Evolutionary conservation across 2,888 invertebrate genomes (phyloP), one percentile per base, ranked within the genome.

Genomic region (Tenodera sinensis): DNA sequence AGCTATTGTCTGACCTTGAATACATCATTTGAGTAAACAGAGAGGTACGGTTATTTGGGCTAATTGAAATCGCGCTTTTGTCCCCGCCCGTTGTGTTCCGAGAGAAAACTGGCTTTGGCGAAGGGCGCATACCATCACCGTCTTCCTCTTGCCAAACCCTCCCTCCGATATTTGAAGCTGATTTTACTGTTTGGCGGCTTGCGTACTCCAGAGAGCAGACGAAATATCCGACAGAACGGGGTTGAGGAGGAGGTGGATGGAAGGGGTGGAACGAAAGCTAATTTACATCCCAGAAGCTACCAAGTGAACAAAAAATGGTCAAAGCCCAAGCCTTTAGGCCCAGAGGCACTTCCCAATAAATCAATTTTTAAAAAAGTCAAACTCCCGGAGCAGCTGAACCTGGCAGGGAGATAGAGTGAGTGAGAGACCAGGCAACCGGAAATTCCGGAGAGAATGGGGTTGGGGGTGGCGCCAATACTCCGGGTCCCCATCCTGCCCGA

Each of bases 271-370:
- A 71, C 54, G 82, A 82, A 87, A 82, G 87, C 87, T 83, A 87
- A 87, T 87, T 87, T 87, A 87, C 87, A 87, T 87, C 87, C 87
- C 87, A 87, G 87, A 87, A 87, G 87, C 87, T 83, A 87, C 83
- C 82, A 87, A 87, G 87, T 87, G 82, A 87, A 87, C 81, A 87
- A 87, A 83, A 83, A 34, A 86, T 86, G 81, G 86, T 81, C 86
- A 87, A 87, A 87, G 87, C 87, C 83, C 83, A 87, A 87, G 87
- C 87, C 87, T 87, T 87, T 34, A 87, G 87, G 85, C 88, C 88
- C 88, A 88, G 84, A 84, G 85, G 88, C 84, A 85, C 88, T 88
- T 88, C 88, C 88, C 88, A 81, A 88, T 88, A 88, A 88, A 88
- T 88, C 88, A 88, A 88, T 88, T 88, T 88, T 88, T 84, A 30